Percentiles rank a stretch among this genome's conserved stretches.
phyloP scores from a whole-genome alignment of 2,113 vertebrate genomes.

The Coptodon rendalli region DNA sequence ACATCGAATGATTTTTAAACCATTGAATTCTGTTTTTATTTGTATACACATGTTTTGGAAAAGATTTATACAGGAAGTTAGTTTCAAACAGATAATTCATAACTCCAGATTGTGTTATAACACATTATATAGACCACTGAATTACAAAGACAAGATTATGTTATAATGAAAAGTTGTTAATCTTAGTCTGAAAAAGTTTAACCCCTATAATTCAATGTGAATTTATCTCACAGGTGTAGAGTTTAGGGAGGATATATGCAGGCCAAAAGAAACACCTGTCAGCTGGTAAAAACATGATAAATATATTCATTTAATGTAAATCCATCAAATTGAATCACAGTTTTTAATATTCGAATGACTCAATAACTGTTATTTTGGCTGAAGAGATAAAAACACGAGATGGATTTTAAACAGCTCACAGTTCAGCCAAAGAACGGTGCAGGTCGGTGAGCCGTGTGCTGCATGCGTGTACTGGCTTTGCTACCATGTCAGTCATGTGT shows the following conservation, averaged over 20 bases:
- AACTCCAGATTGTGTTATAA: not conserved
- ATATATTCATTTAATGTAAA: not conserved
- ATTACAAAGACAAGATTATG: not conserved
- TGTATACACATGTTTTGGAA: not conserved
- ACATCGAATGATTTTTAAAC: not conserved
- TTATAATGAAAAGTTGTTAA: not conserved
- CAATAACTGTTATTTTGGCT: not conserved
- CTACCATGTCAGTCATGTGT: slow-evolving; percentile 21
- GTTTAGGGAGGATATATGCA: not conserved
- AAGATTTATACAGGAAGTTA: not conserved
- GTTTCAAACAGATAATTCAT: not conserved
- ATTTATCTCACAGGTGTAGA: not conserved
- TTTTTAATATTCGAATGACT: not conserved
- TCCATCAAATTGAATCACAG: not conserved
- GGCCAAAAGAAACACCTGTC: not conserved
- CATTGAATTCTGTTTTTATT: not conserved
- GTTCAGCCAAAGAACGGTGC: not conserved
- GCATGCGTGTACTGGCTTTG: not conserved
- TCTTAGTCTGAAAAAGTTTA: not conserved
- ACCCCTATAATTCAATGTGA: not conserved
- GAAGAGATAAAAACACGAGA: not conserved
- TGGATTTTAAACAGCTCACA: not conserved
- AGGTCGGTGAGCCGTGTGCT: not conserved
- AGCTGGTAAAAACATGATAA: not conserved
- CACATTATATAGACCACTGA: not conserved